These are phyloP conservation scores for Dryas iulia DNA, from an alignment of 1,140 invertebrate species.

Conservation along the genomic window DNA sequence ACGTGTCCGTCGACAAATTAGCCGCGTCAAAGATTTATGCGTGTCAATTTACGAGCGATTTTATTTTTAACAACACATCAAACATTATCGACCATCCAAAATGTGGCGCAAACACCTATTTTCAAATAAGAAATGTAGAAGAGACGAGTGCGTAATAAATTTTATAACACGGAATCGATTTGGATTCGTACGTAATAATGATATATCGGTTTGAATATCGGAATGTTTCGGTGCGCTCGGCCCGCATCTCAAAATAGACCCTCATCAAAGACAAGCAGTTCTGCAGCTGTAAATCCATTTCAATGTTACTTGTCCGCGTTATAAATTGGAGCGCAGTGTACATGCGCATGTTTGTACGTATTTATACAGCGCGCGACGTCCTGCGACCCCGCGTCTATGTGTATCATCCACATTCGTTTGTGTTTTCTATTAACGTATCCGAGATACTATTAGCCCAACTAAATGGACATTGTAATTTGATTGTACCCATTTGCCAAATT, in stretches of 20 bases:
- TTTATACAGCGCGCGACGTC: constrained; percentile 43
- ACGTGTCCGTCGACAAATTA: constrained; percentile 75
- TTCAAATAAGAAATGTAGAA: constrained; percentile 74
- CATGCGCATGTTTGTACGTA: constrained; percentile 48
- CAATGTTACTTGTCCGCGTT: constrained; percentile 75
- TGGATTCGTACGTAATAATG: constrained; percentile 76
- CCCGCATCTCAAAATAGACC: constrained; percentile 74
- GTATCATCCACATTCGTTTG: constrained; percentile 61
- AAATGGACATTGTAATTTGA: constrained; percentile 69
- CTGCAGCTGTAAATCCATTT: constrained; percentile 80
- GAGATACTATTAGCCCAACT: constrained; percentile 57
- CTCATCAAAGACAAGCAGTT: constrained; percentile 80
- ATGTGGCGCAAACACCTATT: constrained; percentile 72
- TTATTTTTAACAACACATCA: constrained; percentile 79
- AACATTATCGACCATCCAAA: constrained; percentile 69
- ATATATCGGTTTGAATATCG: constrained; percentile 77
- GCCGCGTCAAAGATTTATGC: constrained; percentile 64
- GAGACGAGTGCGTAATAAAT: constrained; percentile 78
- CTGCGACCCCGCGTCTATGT: constrained; percentile 49
- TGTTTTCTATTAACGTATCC: constrained; percentile 71
- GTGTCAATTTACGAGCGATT: constrained; percentile 67
- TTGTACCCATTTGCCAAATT: constrained; percentile 60
- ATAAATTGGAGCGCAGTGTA: constrained; percentile 70
- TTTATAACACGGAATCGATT: constrained; percentile 77
- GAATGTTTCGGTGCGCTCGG: constrained; percentile 74